phyloP scores from a whole-genome alignment of 2,797 vertebrate genomes.

The Merluccius polli region DNA sequence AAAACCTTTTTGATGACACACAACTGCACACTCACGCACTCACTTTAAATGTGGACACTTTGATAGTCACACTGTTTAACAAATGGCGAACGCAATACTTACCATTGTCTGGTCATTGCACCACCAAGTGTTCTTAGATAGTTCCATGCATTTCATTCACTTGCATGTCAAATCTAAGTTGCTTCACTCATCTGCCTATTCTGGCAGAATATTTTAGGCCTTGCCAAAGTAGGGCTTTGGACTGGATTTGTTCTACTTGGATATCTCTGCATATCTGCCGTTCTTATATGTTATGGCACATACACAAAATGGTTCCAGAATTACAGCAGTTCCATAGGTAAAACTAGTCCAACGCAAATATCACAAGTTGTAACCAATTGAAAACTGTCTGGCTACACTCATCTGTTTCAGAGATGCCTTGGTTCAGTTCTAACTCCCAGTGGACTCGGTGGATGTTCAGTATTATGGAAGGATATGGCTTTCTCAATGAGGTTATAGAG shows the following conservation, averaged over 20 bases:
- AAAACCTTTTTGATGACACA: slow-evolving; percentile 32
- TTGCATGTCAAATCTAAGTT: slow-evolving; percentile 52
- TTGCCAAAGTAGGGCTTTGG: background rate
- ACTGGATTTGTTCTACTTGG: background rate
- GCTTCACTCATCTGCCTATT: slow-evolving; percentile 45
- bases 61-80: slow-evolving; percentile 49
- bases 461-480: slow-evolving; percentile 22
- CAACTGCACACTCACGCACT: background rate
- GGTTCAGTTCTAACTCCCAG: slow-evolving; percentile 18
- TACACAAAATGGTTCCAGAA: background rate
- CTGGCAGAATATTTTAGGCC: background rate
- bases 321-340: background rate
- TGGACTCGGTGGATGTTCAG: slow-evolving; percentile 25
- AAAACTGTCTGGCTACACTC: slow-evolving; percentile 32
- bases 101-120: slow-evolving; percentile 68
- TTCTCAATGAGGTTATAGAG: slow-evolving; percentile 39
- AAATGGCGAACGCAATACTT: slow-evolving; percentile 73
- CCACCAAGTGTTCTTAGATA: slow-evolving; percentile 76
- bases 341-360: background rate
- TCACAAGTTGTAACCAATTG: background rate
- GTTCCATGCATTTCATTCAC: slow-evolving; percentile 58
- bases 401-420: slow-evolving; percentile 18
- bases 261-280: background rate
- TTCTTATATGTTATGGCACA: background rate
- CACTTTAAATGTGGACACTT: slow-evolving; percentile 22